Evolutionary conservation across 1,140 invertebrate species (phyloP).

Genomic region (Episyrphus balteatus): DNA sequence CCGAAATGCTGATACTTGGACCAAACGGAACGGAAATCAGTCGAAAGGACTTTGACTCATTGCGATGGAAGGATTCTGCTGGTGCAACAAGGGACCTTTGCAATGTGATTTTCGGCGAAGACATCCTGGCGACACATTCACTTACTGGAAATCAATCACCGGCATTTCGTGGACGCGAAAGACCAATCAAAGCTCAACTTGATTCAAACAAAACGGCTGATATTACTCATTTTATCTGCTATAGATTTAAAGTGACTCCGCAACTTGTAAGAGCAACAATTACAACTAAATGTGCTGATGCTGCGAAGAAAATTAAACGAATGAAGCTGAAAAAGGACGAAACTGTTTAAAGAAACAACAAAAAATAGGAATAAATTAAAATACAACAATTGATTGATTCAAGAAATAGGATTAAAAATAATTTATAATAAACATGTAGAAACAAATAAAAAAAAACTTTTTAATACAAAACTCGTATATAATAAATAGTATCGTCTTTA

Average conservation of each 20-base stretch:
- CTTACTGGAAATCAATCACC: conserved; percentile 37
- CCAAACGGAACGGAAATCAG: conserved; percentile 28
- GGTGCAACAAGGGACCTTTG: conserved; percentile 33
- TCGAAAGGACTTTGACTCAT: conserved; percentile 12
- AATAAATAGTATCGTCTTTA: too few species aligned
- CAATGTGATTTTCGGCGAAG: conserved; percentile 22
- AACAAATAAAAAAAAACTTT: too few species aligned
- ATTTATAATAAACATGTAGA: too few species aligned
- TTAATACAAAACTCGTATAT: too few species aligned
- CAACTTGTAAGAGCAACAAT: conserved; percentile 35
- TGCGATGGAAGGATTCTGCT: conserved; percentile 29
- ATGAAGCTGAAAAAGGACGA: background rate
- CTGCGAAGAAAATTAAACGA: conserved; percentile 42
- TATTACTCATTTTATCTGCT: conserved; percentile 27
- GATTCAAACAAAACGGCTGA: conserved; percentile 30
- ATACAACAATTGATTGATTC: too few species aligned
- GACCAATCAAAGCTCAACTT: conserved; percentile 25
- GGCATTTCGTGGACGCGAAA: conserved; percentile 24
- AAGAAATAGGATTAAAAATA: too few species aligned
- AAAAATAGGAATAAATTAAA: too few species aligned
- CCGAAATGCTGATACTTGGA: conserved; percentile 15
- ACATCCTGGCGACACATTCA: conserved; percentile 34
- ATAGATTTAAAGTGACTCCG: conserved; percentile 24
- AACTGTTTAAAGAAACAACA: too few species aligned
- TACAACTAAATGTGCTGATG: conserved; percentile 47